Base-by-base conservation (phyloP, 2,113 vertebrate species). In the Psilopsiagon aymara region DNA sequence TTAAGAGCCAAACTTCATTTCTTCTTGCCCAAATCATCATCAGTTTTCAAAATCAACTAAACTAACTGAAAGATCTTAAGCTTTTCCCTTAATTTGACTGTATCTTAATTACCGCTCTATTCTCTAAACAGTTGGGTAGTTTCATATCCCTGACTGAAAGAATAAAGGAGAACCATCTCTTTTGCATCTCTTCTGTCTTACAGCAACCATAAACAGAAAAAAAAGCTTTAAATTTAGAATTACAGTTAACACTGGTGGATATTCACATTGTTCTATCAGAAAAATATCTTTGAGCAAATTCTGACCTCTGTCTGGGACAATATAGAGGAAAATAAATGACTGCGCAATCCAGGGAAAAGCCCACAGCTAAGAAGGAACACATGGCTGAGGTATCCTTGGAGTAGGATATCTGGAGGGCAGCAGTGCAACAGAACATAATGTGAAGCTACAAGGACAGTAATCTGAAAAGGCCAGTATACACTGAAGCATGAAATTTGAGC, bases 41-140 rank as follows among this genome's bases (percentile, higher is more conserved):
- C 47, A 77, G 82, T 96, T 96, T 96, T 97, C 80, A 95, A 97
- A 95, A 96, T 94, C 80, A 97, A 71, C 92, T 88, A 87, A 91
- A 95, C 35, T 96, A 96, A 92, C 87, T 91, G 95, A 83, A 92
- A 90, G 35, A 86, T 93, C 73, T 94, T 85, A 52, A 93, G 51
- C n/a, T 97, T 97, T 96, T 63, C 66, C 59, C 51, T 92, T 92
- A 96, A 94, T 96, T 95, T 95, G 76, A 60, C 59, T 84, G 64
- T 74, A 82, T 69, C 59, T 91, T 86, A 80, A 75, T 95, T 94
- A 85, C 75, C 82, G 29, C 33, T 89, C 85, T 90, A 51, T 92
- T 96, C 81, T 92, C 67, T 82, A 88, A 83, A 80, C 5, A 23
- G 5, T 43, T 74, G 39, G 27, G 37, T 49, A 71, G 4, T 46